phyloP scores from a whole-genome alignment of 2,888 invertebrate genomes.

The Catocala nupta region DNA sequence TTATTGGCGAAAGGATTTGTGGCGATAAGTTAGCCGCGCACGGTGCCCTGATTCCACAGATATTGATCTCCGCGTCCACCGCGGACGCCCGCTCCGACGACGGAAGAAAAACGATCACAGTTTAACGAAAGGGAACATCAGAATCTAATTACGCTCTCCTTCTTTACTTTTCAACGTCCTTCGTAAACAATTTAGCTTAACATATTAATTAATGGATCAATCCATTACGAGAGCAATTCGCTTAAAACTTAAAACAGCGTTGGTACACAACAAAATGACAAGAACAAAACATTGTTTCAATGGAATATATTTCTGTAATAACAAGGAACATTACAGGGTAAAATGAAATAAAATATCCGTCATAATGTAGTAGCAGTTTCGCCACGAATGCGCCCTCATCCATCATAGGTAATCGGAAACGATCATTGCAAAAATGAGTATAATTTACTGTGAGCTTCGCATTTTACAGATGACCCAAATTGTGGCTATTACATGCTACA shows the following conservation, averaged over 20 bases:
- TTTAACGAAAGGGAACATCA: constrained; percentile 58
- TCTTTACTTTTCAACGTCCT: constrained; percentile 32
- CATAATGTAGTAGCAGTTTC: constrained; percentile 61
- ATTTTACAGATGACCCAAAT: constrained; percentile 79
- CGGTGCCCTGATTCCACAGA: constrained; percentile 78
- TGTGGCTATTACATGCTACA: constrained; percentile 77
- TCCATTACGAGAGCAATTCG: constrained; percentile 15
- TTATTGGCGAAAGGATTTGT: constrained; percentile 76
- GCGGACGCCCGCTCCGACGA: constrained; percentile 60
- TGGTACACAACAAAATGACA: constrained; percentile 12
- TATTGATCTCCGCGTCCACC: constrained; percentile 78
- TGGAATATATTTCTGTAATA: constrained; percentile 46
- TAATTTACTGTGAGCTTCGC: constrained; percentile 77
- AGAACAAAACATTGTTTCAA: constrained; percentile 29
- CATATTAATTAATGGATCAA: constrained; percentile 38
- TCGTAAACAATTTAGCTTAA: constrained; percentile 45
- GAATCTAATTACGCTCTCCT: constrained; percentile 53
- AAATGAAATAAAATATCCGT: constrained; percentile 56
- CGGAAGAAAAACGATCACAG: constrained; percentile 68
- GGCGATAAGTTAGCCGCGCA: constrained; percentile 73
- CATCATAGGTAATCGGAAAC: constrained; percentile 83
- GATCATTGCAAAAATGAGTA: constrained; percentile 82
- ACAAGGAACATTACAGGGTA: constrained; percentile 41
- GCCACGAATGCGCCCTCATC: constrained; percentile 68
- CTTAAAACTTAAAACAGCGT: background rate